Evolutionary conservation across 2,113 vertebrate species (phyloP), one percentile per base, ranked within the genome.

Genomic region (Vombatus ursinus): DNA sequence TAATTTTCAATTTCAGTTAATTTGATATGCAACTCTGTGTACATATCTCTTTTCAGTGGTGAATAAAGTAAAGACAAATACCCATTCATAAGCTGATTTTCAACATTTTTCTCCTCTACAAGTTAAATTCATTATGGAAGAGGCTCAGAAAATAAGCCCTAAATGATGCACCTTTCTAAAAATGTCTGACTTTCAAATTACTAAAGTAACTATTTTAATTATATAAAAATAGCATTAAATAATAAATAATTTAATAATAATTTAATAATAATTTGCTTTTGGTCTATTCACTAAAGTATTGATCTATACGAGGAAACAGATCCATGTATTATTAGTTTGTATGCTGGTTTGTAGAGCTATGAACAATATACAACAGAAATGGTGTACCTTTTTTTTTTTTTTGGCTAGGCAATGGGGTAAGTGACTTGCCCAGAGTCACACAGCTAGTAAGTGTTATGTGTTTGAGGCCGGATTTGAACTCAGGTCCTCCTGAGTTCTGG

Each of bases 31-130:
- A 51, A 2, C 50, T 96, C 91, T 96, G 48, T 93, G 0, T 94
- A 92, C 31, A 90, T 91, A 54, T 68, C 10, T 52, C 44, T 50
- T 96, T 97, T 94, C n/a, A 95, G 31, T 90, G 94, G 77, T 51
- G 7, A 94, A 91, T 95, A 44, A 92, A 95, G 90, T 57, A 52
- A 93, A 16, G 50, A 47, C 90, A 50, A 31, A 37, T 89, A 7
- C 50, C 31, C 47, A 92, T 90, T 94, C 50, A 91, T 84, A 92
- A 94, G 90, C 94, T 51, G 54, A 37, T 37, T 37, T 0, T 54
- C 90, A 93, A 89, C 19, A 25, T 93, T 53, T 93, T 89, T 90
- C 57, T 84, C 14, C 14, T 77, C 61, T n/a, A 19, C 19, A 77
- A n/a, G 6, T 84, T 84, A 44, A 44, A 84, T 44, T 84, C 14